phyloP scores from a whole-genome alignment of 2,888 invertebrate species.

The Leucophora obtusa region DNA sequence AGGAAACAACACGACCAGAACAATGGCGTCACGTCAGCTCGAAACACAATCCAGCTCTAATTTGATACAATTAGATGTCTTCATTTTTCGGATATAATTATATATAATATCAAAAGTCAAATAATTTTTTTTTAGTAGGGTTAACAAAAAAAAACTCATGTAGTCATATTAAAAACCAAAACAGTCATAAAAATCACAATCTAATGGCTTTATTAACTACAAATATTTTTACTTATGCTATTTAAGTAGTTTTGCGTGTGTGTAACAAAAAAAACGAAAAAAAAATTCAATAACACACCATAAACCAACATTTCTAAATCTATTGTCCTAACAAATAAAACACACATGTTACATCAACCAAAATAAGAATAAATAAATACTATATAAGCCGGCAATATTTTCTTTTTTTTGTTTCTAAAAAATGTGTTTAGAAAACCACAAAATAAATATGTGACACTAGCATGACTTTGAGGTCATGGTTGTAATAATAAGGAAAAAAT shows the following conservation, averaged over 20 bases:
- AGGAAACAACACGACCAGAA: no score
- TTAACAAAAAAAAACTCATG: no score
- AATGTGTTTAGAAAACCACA: slow-evolving; percentile 59
- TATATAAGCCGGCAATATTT: slow-evolving; percentile 22
- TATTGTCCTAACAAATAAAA: slow-evolving; percentile 55
- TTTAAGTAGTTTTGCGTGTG: neutral
- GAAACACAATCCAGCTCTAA: no score
- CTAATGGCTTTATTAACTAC: slow-evolving; percentile 48
- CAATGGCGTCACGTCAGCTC: no score
- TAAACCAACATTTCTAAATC: slow-evolving; percentile 42
- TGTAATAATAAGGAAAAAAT: slow-evolving; percentile 43
- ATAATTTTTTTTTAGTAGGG: no score
- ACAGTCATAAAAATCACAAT: slow-evolving; percentile 52
- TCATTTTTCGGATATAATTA: no score
- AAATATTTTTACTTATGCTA: slow-evolving; percentile 9
- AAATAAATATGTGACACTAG: slow-evolving; percentile 63
- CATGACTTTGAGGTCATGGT: slow-evolving; percentile 58
- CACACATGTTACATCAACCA: slow-evolving; percentile 56
- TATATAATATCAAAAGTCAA: no score
- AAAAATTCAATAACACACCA: slow-evolving; percentile 28
- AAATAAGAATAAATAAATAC: slow-evolving; percentile 9
- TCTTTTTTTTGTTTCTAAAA: slow-evolving; percentile 57
- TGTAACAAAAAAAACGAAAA: neutral
- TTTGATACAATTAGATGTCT: no score
- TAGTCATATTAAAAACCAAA: slow-evolving; percentile 29